Percentiles rank a stretch among this genome's conserved stretches.
Evolutionary conservation across 2,797 vertebrate species (phyloP).

Genomic region (Dendrocincla tyrannina): DNA sequence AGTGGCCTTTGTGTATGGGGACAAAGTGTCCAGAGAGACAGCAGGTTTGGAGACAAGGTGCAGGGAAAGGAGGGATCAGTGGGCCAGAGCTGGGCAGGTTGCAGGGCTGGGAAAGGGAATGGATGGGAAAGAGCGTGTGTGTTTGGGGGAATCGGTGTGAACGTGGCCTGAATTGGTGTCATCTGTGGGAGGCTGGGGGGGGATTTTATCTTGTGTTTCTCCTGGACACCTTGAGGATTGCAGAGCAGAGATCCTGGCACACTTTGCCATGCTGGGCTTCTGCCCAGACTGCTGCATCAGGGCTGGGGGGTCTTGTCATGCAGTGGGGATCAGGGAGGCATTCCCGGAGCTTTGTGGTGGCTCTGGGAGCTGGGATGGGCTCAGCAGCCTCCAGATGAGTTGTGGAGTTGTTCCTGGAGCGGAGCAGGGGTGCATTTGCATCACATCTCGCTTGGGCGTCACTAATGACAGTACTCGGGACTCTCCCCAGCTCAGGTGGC

Average conservation of each 20-base stretch:
- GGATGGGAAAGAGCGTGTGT: fast-evolving
- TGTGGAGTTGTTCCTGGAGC: background rate
- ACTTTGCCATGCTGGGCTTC: background rate
- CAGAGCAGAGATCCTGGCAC: background rate
- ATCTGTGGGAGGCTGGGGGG: too few species aligned
- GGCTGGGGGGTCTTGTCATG: fast-evolving
- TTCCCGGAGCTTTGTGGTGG: fast-evolving
- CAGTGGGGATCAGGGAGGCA: fast-evolving
- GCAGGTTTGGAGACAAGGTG: background rate
- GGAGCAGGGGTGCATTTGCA: background rate
- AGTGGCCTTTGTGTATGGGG: background rate
- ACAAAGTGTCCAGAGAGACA: background rate
- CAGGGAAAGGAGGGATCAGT: background rate
- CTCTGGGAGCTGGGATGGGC: background rate
- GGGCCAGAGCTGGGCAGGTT: background rate
- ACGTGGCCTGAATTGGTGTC: fast-evolving
- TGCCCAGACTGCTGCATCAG: background rate
- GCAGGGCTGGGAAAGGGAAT: background rate
- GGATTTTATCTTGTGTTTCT: background rate
- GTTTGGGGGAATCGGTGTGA: fast-evolving
- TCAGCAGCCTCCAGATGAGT: background rate
- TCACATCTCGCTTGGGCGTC: background rate
- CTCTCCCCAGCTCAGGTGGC: background rate
- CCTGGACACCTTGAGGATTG: background rate
- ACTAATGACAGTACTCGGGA: background rate